Evolutionary conservation across 1,140 invertebrate genomes (phyloP).

Genomic region (Pogonus chalceus): DNA sequence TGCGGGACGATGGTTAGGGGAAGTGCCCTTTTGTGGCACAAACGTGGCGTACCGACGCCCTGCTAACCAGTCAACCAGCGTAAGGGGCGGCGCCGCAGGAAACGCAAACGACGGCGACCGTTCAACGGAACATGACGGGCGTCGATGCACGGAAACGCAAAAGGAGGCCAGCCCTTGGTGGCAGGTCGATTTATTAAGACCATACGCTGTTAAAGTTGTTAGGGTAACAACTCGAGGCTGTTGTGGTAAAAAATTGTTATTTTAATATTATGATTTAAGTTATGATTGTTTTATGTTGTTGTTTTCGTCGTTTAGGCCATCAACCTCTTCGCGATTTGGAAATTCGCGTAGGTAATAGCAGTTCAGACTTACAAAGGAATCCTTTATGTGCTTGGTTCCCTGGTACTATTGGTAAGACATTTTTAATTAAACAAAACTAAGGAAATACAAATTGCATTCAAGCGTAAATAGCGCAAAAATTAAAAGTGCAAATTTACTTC

Average conservation of each 20-base stretch:
- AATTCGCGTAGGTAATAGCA: slow-evolving; percentile 85
- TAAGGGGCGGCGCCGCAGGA: slow-evolving; percentile 63
- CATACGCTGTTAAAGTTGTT: slow-evolving; percentile 74
- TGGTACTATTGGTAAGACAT: slow-evolving; percentile 71
- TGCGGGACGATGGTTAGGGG: slow-evolving; percentile 64
- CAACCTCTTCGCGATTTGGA: slow-evolving; percentile 85
- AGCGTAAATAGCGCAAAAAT: no score
- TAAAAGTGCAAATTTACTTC: no score
- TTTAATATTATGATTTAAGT: neutral
- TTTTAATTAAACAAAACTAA: no score
- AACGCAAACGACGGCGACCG: slow-evolving; percentile 80
- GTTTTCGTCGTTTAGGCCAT: slow-evolving; percentile 50
- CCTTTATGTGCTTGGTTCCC: slow-evolving; percentile 88
- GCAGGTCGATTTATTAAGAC: slow-evolving; percentile 74
- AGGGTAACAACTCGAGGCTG: slow-evolving; percentile 77
- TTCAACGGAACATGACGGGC: slow-evolving; percentile 74
- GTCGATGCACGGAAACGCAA: slow-evolving; percentile 79
- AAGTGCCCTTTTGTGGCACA: slow-evolving; percentile 74
- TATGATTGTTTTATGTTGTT: neutral
- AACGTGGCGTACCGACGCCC: slow-evolving; percentile 81
- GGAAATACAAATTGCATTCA: no score
- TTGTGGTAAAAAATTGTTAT: slow-evolving; percentile 48
- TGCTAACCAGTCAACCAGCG: slow-evolving; percentile 79
- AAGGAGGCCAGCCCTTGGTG: slow-evolving; percentile 84
- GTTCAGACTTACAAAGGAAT: slow-evolving; percentile 72